Percentiles rank a stretch among this genome's conserved stretches.
Conservation (phyloP, 2,113 vertebrate genomes). For the Python bivittatus region DNA sequence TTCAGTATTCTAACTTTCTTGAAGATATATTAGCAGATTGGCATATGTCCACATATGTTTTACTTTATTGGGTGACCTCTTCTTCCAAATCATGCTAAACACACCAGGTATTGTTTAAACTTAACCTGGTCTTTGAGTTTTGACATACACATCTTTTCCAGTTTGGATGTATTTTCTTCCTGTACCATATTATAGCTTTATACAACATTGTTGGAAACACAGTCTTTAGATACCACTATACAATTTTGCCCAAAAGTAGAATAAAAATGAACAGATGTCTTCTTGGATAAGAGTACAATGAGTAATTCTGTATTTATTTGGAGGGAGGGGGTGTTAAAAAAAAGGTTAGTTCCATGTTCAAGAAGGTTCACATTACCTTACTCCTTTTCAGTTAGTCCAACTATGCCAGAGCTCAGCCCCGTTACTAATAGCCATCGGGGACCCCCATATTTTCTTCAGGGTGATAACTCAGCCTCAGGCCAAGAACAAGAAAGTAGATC, state of each 20-base stretch:
- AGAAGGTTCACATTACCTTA: too few species aligned
- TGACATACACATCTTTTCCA: background rate
- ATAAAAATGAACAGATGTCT: constrained; percentile 16
- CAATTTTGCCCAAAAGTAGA: constrained; percentile 1
- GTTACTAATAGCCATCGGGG: too few species aligned
- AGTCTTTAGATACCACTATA: constrained; percentile 8
- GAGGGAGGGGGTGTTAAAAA: too few species aligned
- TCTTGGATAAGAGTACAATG: background rate
- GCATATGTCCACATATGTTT: background rate
- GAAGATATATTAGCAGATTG: background rate
- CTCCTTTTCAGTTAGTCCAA: too few species aligned
- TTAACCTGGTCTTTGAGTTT: background rate
- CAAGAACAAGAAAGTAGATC: too few species aligned
- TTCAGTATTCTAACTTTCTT: background rate
- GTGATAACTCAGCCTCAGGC: too few species aligned
- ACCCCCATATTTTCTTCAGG: too few species aligned
- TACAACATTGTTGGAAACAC: constrained; percentile 7
- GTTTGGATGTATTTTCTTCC: constrained; percentile 15
- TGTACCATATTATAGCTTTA: constrained; percentile 2
- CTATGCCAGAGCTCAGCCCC: too few species aligned
- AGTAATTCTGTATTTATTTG: background rate
- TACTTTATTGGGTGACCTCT: background rate
- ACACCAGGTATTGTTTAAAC: background rate
- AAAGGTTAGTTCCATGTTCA: too few species aligned
- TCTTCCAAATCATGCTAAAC: background rate